Evolutionary conservation across 1,140 invertebrate species (phyloP), one percentile per base, ranked within the genome.

Genomic region (Drosophila ficusphila): DNA sequence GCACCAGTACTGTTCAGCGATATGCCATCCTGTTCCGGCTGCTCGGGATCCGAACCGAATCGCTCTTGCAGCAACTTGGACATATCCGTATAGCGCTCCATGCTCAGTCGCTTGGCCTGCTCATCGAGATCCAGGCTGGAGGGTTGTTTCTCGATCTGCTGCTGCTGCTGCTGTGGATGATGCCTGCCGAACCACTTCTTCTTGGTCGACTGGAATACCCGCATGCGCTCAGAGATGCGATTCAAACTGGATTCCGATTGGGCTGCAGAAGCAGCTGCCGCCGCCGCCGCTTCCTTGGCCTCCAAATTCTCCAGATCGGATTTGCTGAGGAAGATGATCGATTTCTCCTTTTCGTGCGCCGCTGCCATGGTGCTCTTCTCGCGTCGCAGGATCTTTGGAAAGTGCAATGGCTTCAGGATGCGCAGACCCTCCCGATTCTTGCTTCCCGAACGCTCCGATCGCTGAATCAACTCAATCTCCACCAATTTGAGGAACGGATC

Each of bases 321-420:
- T 91, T 94, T 94, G 78, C 93, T 94, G 56, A 94, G 91, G 81
- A 94, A 94, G 90, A 94, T 94, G 25, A 94, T 94, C 0, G 93
- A 94, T 25, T 93, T 93, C 89, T 94, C 93, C 25, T 93, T 94
- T 77, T 94, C 93, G 54, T 93, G 93, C 2, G 93, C 93, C 12
- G 72, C 54, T 33, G 79, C 60, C 61, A 94, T 94, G 36, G 74
- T 72, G 33, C 91, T 94, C 89, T 92, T 93, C 92, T 56, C 93
- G 69, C 53, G 93, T 79, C 82, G 92, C 92, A 90, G 91, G 90
- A 83, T 90, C 92, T 91, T 93, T 91, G 58, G 93, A 90, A 76
- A 92, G 92, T 91, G 61, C 91, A 93, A 67, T 79, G 93, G 64
- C 92, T 92, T 56, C 79, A 94, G 70, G 90, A 94, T 88, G 91